Percentiles rank a stretch among this genome's conserved stretches.
phyloP scores from a whole-genome alignment of 2,113 vertebrate genomes.

The Cebidichthys violaceus region DNA sequence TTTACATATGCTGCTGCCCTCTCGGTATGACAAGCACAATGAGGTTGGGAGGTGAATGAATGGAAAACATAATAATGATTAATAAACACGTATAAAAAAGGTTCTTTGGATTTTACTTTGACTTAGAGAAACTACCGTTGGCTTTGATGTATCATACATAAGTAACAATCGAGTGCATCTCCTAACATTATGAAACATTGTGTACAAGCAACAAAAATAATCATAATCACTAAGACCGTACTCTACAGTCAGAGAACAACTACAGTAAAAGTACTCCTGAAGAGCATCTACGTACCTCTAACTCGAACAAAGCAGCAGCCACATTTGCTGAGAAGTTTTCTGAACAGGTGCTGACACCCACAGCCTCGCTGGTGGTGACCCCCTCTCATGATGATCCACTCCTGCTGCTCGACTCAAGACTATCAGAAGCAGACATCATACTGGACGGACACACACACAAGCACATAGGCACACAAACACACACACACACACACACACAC shows the following conservation, averaged over 20 bases:
- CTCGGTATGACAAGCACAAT: background rate
- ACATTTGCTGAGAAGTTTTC: constrained; percentile 90
- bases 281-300: constrained; percentile 83
- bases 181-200: background rate
- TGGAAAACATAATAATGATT: background rate
- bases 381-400: constrained; percentile 86
- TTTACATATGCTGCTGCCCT: background rate
- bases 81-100: background rate
- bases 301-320: constrained; percentile 87
- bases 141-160: background rate
- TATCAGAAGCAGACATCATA: constrained; percentile 76
- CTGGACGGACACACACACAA: constrained; percentile 41
- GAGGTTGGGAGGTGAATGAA: background rate
- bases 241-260: background rate
- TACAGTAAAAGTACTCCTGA: background rate
- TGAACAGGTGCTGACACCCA: constrained; percentile 89
- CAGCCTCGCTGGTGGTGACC: constrained; percentile 86
- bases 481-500: constrained; percentile 27
- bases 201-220: background rate
- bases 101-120: background rate
- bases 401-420: constrained; percentile 66
- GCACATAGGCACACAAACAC: constrained; percentile 10
- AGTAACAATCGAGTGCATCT: background rate
- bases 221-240: background rate
- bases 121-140: background rate